Evolutionary conservation across 92 coral and sea anemone genomes (phyloP), one percentile per base, ranked within the genome.

Genomic region (Epizoanthus fatuus): DNA sequence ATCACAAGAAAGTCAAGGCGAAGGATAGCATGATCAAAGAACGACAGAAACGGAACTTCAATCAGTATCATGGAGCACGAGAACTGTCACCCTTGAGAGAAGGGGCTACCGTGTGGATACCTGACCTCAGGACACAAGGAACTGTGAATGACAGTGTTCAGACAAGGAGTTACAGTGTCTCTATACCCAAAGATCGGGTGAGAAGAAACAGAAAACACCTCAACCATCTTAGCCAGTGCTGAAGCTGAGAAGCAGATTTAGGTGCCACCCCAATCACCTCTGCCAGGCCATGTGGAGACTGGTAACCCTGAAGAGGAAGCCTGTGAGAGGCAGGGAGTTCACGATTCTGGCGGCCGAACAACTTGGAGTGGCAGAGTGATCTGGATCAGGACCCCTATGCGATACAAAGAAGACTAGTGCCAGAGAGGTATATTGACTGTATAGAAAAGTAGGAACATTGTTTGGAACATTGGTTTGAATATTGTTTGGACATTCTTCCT

Each of bases 41-140:
- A 35, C 57, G 84, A 75, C 89, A 85, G 75, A 69, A 75, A 77
- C 75, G 76, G 65, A 85, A 85, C 83, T 85, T 85, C 51, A 81
- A 85, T 64, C 75, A 63, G 56, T 83, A 85, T 59, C 89, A 85
- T 75, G 83, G 89, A 45, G 89, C 89, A 56, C 57, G 69, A 67
- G 89, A 85, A 69, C 69, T 72, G 39, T 69, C 64, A 74, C 83
- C 84, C 59, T 73, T 85, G 82, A 57, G 77, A 57, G 39, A 69
- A 59, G 89, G 89, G 15, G 80, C 78, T 55, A 63, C 69, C 57
- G 89, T 72, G 55, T 85, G 89, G 89, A 53, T 83, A 72, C 47
- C 80, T 54, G 87, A 83, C 66, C 55, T 51, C 37, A 71, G 75
- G 72, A 72, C 80, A 55, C 64, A 84, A 52, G 87, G 87, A 72